Evolutionary conservation across 2,797 vertebrate species (phyloP), one percentile per base, ranked within the genome.

Genomic region (Clamator glandarius): DNA sequence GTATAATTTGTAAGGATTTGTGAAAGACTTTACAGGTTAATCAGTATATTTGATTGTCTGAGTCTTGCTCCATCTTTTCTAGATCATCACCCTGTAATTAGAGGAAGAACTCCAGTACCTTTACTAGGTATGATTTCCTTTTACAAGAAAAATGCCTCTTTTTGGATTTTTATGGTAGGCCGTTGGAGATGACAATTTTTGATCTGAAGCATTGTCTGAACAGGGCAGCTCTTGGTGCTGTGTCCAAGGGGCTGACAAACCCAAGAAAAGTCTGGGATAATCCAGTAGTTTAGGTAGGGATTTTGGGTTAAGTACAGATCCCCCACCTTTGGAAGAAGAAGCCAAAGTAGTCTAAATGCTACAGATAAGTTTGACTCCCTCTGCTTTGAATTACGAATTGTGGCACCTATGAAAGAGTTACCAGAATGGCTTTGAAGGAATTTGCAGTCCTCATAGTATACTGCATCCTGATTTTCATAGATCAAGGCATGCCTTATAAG

Each of bases 131-230:
- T 2, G 0, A n/a, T 51, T 62, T 52, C 21, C 20, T 42, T 69
- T 61, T 29, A 23, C 18, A 55, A 25, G 44, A 64, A 67, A 67
- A 0, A 0, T 17, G 7, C 6, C 21, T 52, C 24, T n/a, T 14
- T n/a, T n/a, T 23, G 51, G 6, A 50, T 79, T 79, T 76, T 50
- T 48, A 24, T 11, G 31, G 26, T 24, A 82, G 31, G 7, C 42
- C 46, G 6, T 63, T 42, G 62, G 41, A 81, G 26, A n/a, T n/a
- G 24, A 15, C 8, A 26, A n/a, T 8, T 77, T 4, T 24, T 74
- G n/a, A 48, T 67, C 29, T 74, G 80, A 23, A 52, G 6, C 6
- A 4, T 31, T 57, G 7, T 57, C 54, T 68, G 12, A 81, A n/a
- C 2, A 69, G 25, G 28, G 15, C 23, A 68, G 6, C 11, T 4